Evolutionary conservation across 2,888 invertebrate genomes (phyloP), one percentile per base, ranked within the genome.

Genomic region (Caradrina clavipalpis): DNA sequence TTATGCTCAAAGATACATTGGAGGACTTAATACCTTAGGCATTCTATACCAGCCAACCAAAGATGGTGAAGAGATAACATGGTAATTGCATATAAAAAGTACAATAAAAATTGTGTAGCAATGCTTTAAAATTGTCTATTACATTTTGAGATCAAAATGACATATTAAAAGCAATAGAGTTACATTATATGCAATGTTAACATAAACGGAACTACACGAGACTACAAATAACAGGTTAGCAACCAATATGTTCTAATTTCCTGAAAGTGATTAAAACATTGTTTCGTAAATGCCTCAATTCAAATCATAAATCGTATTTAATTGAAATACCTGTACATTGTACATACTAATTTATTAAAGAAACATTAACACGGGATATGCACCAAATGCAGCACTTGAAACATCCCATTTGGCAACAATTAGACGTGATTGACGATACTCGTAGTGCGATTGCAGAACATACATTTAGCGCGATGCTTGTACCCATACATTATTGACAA

Each of bases 401-500:
- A 47, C 45, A 50, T 58, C 39, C 49, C 54, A 75, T 56, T 75
- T 62, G 45, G 49, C 10, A 65, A 65, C 53, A 63, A 76, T 74
- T 63, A 76, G 47, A 51, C 58, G 31, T 66, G 66, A 76, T 66
- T 67, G 53, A 79, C 51, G 63, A 50, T 57, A 49, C 26, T 69
- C 42, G 39, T 26, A 76, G 39, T 47, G 51, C 49, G 26, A 68
- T 80, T 62, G 49, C 49, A 80, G 56, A 60, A 79, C 69, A 75
- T 60, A 54, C 56, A 75, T 79, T 75, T 69, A 75, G 63, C 63
- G 19, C 21, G 10, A 11, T 31, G 69, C 62, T 65, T 76, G 69
- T 66, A 60, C 66, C 69, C 69, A 63, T 78, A 69, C 59, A 78
- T 76, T 63, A 80, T 53, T 76, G 77, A 69, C 62, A 39, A 69